Percentiles rank a stretch among this genome's conserved stretches.
These are phyloP conservation scores for Poecilia latipinna DNA, from an alignment of 2,113 vertebrate genomes.

Conservation along the genomic window DNA sequence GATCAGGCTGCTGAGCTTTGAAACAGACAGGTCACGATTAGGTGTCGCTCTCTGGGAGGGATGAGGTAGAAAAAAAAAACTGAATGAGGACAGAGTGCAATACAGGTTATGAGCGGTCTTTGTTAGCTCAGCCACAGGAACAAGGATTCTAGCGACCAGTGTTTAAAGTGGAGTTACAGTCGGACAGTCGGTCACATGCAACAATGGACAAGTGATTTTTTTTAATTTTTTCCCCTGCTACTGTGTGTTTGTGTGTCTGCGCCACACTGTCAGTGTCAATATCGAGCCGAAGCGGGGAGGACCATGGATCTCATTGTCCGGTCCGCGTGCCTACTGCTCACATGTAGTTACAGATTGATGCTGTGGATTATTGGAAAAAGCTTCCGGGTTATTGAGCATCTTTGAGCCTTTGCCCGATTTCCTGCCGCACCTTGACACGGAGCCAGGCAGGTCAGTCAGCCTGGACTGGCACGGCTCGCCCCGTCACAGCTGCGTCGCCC, in stretches of 20 bases:
- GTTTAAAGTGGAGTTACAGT: slow-evolving; percentile 30
- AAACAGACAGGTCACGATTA: slow-evolving; percentile 37
- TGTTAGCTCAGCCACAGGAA: not conserved
- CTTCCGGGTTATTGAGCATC: slow-evolving; percentile 38
- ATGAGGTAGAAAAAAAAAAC: slow-evolving; percentile 8
- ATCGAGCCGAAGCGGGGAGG: slow-evolving; percentile 55
- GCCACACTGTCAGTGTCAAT: slow-evolving; percentile 52
- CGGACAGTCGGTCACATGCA: slow-evolving; percentile 44
- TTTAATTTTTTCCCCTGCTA: slow-evolving; percentile 1
- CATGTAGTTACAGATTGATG: slow-evolving; percentile 53
- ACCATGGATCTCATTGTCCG: slow-evolving; percentile 42
- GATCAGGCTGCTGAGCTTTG: slow-evolving; percentile 22
- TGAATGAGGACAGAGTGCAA: not conserved
- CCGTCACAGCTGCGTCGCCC: not conserved
- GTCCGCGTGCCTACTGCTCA: slow-evolving; percentile 68
- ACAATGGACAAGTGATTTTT: slow-evolving; percentile 25
- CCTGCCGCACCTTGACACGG: slow-evolving; percentile 43
- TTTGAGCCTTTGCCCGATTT: slow-evolving; percentile 35
- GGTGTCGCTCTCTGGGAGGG: slow-evolving; percentile 13
- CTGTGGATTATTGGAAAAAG: slow-evolving; percentile 27
- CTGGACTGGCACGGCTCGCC: not conserved
- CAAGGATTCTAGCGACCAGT: slow-evolving; percentile 17
- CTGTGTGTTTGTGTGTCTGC: slow-evolving; percentile 20
- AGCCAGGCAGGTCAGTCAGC: slow-evolving; percentile 35
- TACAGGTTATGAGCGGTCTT: not conserved